phyloP scores from a whole-genome alignment of 2,113 vertebrate species.

The Podarcis raffonei region DNA sequence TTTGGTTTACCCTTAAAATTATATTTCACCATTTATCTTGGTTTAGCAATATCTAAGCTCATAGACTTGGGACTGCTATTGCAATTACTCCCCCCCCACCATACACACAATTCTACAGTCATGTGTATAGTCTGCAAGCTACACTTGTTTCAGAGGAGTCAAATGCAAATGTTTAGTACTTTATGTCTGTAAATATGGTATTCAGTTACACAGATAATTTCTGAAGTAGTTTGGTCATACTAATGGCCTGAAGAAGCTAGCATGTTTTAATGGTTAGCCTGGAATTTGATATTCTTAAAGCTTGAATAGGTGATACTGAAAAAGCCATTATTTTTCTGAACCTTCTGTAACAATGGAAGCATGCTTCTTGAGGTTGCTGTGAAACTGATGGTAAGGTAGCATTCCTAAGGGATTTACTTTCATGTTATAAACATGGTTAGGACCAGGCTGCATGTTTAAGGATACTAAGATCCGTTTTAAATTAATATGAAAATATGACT shows the following conservation, averaged over 20 bases:
- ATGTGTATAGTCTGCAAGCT: neutral
- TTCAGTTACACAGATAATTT: neutral
- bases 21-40: neutral
- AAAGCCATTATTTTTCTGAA: too few relatives aligned
- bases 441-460: neutral
- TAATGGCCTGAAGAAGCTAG: neutral
- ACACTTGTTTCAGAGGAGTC: neutral
- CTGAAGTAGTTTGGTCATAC: neutral
- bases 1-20: neutral
- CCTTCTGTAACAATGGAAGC: neutral
- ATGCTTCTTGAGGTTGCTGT: neutral
- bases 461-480: neutral
- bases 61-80: slow-evolving; percentile 1
- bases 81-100: neutral
- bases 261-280: too few relatives aligned
- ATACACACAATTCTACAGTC: neutral
- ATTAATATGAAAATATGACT: neutral
- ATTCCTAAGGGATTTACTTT: neutral
- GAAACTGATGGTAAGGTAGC: neutral
- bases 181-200: neutral
- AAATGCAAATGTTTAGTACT: neutral
- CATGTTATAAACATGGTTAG: neutral
- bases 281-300: neutral
- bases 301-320: too few relatives aligned
- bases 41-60: neutral